Base-by-base conservation (phyloP, 2,113 vertebrate species). In the Scatophagus argus region DNA sequence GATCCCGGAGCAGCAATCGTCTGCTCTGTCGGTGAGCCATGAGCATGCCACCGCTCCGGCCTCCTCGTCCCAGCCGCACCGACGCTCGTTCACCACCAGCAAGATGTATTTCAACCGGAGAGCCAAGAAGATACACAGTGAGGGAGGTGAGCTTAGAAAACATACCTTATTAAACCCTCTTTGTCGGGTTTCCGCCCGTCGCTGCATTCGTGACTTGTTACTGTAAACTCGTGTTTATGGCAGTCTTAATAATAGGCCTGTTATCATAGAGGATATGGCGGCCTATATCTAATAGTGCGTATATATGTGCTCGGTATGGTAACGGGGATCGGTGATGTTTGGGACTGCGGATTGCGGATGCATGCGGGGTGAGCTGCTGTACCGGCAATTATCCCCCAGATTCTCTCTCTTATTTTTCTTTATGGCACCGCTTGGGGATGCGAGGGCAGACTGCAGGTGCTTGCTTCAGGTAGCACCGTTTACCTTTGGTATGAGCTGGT, bases 71-170 rank as follows among this genome's bases (percentile, higher is more conserved):
- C 87, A 88, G 85, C 85, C 68, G 65, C 69, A 75, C 58, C 68
- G 81, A 89, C 44, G 34, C 12, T 70, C 86, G 38, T 56, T 66
- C 79, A 80, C 66, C 76, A 85, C 64, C 72, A 91, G 78, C 88
- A 93, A 88, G 77, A 96, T 96, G 95, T 94, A 95, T 87, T 96
- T 96, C 91, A 94, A 94, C 88, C 92, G 94, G 90, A 90, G 94
- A 84, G 91, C 90, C 73, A 95, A 94, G 90, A 96, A 95, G 91
- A 94, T 96, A 74, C 95, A 96, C 93, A 94, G 92, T 55, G 94
- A 95, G 89, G 94, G 94, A 94, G 95, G 95, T 96, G 90, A 93
- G 92, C 60, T 23, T 21, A 11, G 36, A 52, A 59, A 49, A 74
- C 36, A 31, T 3, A 13, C 17, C 25, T 12, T 19, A 6, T 63